phyloP scores from a whole-genome alignment of 2,888 invertebrate species.

The Scaptodrosophila latifasciaeformis region DNA sequence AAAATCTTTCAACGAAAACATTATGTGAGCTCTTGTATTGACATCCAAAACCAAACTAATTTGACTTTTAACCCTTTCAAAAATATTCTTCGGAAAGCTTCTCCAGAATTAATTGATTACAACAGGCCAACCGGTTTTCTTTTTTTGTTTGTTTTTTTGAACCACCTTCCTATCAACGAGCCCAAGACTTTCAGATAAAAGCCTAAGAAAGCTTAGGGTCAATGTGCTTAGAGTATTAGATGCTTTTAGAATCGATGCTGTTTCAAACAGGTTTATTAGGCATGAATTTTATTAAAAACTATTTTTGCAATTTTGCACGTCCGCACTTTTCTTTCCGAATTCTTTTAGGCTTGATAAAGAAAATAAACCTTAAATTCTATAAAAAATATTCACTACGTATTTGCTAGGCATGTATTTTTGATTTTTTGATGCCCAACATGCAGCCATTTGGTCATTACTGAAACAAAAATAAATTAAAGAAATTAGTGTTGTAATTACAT shows the following conservation, averaged over 20 bases:
- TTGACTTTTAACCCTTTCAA: slow-evolving; percentile 32
- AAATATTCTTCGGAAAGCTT: background rate
- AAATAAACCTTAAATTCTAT: too few relatives aligned
- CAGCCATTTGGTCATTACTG: slow-evolving; percentile 13
- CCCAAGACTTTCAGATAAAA: too few relatives aligned
- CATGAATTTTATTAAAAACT: background rate
- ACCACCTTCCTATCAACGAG: slow-evolving; percentile 40
- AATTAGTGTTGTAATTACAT: background rate
- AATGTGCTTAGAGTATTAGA: slow-evolving; percentile 14
- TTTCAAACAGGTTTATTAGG: slow-evolving; percentile 30
- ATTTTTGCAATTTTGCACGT: too few relatives aligned
- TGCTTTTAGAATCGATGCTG: slow-evolving; percentile 5
- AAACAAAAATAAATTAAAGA: background rate
- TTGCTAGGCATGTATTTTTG: background rate
- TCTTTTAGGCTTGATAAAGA: too few relatives aligned
- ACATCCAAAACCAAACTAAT: slow-evolving; percentile 25
- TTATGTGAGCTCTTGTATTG: too few relatives aligned
- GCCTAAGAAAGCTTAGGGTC: slow-evolving; percentile 33
- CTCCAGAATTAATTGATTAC: background rate
- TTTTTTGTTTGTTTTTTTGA: slow-evolving; percentile 4
- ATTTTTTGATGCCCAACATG: background rate
- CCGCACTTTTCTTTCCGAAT: too few relatives aligned
- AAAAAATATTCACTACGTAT: too few relatives aligned
- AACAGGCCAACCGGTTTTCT: background rate
- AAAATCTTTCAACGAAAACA: too few relatives aligned